Conservation (phyloP, 2,888 invertebrate genomes). For the Polyploca ridens region DNA sequence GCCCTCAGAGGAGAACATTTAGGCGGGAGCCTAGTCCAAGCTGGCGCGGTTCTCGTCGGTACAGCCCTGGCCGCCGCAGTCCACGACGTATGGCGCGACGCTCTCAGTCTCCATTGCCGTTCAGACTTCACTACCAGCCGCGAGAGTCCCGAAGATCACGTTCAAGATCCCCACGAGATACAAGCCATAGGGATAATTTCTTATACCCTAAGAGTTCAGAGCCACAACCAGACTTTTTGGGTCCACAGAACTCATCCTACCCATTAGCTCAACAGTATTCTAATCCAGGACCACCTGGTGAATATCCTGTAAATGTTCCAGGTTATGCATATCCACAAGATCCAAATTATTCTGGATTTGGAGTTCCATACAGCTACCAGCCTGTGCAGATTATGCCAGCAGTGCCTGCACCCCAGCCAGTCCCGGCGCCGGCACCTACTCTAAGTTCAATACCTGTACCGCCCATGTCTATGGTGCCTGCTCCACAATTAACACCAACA, state of each 20-base stretch:
- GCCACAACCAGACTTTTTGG: constrained; percentile 17
- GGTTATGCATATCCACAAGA: constrained; percentile 39
- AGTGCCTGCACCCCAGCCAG: constrained; percentile 29
- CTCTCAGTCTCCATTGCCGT: constrained; percentile 27
- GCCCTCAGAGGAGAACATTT: constrained; percentile 16
- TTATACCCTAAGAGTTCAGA: constrained; percentile 50
- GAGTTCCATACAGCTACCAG: constrained; percentile 10
- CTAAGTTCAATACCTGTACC: constrained; percentile 29
- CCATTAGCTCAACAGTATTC: constrained; percentile 6
- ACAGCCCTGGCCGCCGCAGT: constrained; percentile 28
- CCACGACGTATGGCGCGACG: constrained; percentile 26
- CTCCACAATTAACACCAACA: constrained; percentile 45
- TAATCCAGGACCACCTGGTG: constrained; percentile 14
- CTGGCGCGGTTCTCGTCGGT: constrained; percentile 36
- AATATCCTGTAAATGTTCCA: constrained; percentile 29
- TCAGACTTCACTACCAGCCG: constrained; percentile 20
- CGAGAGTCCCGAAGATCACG: constrained; percentile 22
- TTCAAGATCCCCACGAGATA: constrained; percentile 39
- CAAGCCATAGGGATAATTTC: constrained; percentile 43
- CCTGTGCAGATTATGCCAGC: constrained; percentile 26
- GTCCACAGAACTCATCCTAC: background rate
- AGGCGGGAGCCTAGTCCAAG: constrained; percentile 24
- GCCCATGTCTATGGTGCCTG: constrained; percentile 39
- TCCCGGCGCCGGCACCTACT: constrained; percentile 45
- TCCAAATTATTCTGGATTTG: constrained; percentile 31